Base-by-base conservation (phyloP, 1,140 invertebrate species). In the Hylaeus volcanicus region DNA sequence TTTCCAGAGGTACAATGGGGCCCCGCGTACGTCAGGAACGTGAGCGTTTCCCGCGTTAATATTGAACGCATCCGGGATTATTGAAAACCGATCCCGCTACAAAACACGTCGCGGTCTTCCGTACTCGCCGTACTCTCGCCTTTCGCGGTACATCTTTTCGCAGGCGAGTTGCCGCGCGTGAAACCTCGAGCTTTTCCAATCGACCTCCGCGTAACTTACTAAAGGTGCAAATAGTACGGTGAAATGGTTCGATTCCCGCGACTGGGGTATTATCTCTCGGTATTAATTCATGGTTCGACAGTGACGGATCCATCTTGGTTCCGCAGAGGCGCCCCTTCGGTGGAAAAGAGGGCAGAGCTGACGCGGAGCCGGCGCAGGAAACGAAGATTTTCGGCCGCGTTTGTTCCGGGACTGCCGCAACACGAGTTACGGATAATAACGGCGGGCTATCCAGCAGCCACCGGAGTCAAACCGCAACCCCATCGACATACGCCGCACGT, bases 341-440 rank as follows among this genome's bases (percentile, higher is more conserved):
- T 51, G 51, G 14, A 63, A 70, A 65, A 45, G 48, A 71, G 51
- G 60, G 51, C 9, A 60, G 45, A 45, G 45, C 65, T 37, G 70
- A 75, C 65, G 66, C 63, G 15, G 68, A 39, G 56, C 5, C 65
- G 5, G 45, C 37, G n/a, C 77, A 74, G 81, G 77, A 74, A 84
- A 74, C 79, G 60, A 78, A 84, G 84, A 64, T 82, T 86, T 87
- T 86, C 81, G 64, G 56, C 45, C 61, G 76, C 86, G 82, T 87
- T 88, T 80, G 86, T 81, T 79, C 83, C 86, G 80, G 78, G 73
- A 74, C 58, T 68, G 82, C 86, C 86, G 84, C 86, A 88, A 88
- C 83, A 79, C 83, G 86, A 83, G 83, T 86, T 88, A 84, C 86
- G 86, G 86, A 88, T 88, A 88, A 88, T 88, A 88, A 88, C 86